Base-by-base conservation (phyloP, 2,113 vertebrate species). In the Actenoides lindsayi region DNA sequence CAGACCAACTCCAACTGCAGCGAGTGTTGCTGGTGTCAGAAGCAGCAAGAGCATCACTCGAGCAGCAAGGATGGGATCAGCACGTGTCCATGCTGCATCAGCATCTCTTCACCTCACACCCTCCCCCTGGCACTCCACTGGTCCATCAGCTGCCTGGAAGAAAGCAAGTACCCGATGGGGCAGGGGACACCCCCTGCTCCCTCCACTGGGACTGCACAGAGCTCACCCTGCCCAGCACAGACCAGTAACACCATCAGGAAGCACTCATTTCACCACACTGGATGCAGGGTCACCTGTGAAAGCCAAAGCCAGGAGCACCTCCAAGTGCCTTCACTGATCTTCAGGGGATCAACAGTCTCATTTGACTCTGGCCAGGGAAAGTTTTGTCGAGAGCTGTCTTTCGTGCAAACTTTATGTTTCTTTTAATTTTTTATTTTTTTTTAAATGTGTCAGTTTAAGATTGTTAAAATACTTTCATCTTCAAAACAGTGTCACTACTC, bases 381-480 rank as follows among this genome's bases (percentile, higher is more conserved):
- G 44, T 31, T 67, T 70, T 46, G 24, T 24, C 46, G 63, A 79
- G 69, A 84, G 42, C 62, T 86, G 71, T 70, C 93, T 89, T 83
- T 69, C 13, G 4, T 2, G 2, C 9, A 87, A 94, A 93, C 65
- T 83, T 73, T 20, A 19, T 18, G 73, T 65, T 42, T 20, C 13
- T 39, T 77, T 37, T 6, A 24, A 17, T 48, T 23, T 63, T 41
- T 41, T 41, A 13, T 41, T 31, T 77, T 81, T 87, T 42, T 6
- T 3, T 41, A 20, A 54, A 70, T 85, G 87, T 91, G 94, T 89
- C 95, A 96, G 53, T 94, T 96, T 94, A 96, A 95, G 89, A 59
- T 75, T 87, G 89, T 35, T 93, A 87, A 91, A 96, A 35, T 35
- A 82, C 93, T 97, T 96, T 95, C 57, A 97, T 97, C 96, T 93